These are phyloP conservation scores for Mycalesis mineus DNA, from an alignment of 2,888 invertebrate species.

Conservation along the genomic window DNA sequence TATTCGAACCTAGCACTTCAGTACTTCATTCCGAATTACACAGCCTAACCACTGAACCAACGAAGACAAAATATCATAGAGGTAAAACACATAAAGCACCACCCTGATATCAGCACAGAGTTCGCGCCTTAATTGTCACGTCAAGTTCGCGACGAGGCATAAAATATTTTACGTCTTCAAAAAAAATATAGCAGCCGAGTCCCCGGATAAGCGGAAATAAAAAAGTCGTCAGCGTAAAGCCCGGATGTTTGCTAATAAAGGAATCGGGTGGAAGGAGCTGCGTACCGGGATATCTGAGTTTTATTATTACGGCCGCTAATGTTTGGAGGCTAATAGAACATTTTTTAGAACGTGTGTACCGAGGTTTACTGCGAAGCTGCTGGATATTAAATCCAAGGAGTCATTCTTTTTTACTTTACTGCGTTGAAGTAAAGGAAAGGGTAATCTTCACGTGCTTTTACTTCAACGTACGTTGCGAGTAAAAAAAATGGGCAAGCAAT, in stretches of 20 bases:
- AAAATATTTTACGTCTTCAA: slow-evolving; percentile 31
- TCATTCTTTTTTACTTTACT: not conserved
- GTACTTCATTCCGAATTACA: too few species aligned
- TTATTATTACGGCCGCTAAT: slow-evolving; percentile 66
- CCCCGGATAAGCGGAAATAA: slow-evolving; percentile 61
- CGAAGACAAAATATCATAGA: too few species aligned
- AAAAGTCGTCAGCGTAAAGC: slow-evolving; percentile 67
- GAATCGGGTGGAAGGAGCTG: slow-evolving; percentile 46
- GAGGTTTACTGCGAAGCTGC: slow-evolving; percentile 20
- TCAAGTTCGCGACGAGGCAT: slow-evolving; percentile 27
- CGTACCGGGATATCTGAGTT: slow-evolving; percentile 47
- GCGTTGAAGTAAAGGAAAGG: not conserved
- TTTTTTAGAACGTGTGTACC: slow-evolving; percentile 29
- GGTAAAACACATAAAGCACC: not conserved
- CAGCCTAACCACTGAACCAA: too few species aligned
- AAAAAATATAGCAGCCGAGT: slow-evolving; percentile 35
- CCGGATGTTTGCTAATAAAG: slow-evolving; percentile 66
- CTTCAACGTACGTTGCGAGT: too few species aligned
- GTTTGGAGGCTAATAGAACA: slow-evolving; percentile 45
- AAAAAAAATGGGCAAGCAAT: too few species aligned
- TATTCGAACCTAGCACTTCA: too few species aligned
- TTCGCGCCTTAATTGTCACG: slow-evolving; percentile 25
- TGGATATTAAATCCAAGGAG: slow-evolving; percentile 5
- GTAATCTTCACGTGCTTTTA: too few species aligned
- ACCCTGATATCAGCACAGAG: not conserved